Evolutionary conservation across 1,140 invertebrate species (phyloP).

Genomic region (Stegodyphus mimosarum): DNA sequence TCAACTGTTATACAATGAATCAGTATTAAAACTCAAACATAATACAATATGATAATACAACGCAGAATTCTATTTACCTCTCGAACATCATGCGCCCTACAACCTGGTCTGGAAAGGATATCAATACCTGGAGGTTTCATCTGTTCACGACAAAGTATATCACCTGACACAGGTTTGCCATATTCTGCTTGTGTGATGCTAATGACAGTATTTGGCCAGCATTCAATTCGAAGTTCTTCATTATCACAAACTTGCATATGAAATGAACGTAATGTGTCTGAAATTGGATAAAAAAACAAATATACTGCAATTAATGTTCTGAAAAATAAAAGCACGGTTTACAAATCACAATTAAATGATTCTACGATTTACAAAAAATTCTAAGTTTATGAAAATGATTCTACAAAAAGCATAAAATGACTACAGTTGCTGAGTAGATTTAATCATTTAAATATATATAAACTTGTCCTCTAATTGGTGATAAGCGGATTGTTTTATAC

Average conservation of each 20-base stretch:
- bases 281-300: conserved; percentile 77
- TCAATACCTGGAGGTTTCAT: not conserved
- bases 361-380: no score
- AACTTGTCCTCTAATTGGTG: no score
- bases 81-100: conserved; percentile 17
- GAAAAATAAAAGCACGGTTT: no score
- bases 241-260: conserved; percentile 88
- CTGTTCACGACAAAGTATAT: conserved; percentile 3
- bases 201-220: conserved; percentile 87
- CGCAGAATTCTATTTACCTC: not conserved
- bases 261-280: conserved; percentile 87
- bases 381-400: no score
- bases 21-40: not conserved
- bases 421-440: no score
- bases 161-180: conserved; percentile 64
- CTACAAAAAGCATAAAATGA: no score
- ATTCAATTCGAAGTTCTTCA: conserved; percentile 83
- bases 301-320: no score
- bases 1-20: no score
- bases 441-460: no score
- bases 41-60: not conserved
- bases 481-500: no score
- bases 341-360: no score
- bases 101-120: not conserved
- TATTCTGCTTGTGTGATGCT: conserved; percentile 83